Conservation (phyloP, 53 echinoderm and acorn worm species). For the Crossaster papposus region DNA sequence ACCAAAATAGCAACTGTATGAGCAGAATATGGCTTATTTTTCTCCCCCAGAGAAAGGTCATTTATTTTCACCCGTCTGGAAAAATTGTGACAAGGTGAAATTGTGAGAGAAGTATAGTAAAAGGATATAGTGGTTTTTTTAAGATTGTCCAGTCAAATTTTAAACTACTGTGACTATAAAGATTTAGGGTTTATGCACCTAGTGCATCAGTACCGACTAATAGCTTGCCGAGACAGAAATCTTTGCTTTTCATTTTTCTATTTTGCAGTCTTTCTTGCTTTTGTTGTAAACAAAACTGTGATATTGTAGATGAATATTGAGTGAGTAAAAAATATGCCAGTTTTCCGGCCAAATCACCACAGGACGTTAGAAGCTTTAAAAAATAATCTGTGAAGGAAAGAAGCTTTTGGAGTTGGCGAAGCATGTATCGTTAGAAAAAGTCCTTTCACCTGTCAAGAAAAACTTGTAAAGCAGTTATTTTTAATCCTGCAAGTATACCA, state of each 20-base stretch:
- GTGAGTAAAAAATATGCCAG: background rate
- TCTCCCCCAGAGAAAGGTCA: background rate
- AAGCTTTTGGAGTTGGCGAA: background rate
- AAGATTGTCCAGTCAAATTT: background rate
- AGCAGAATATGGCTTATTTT: background rate
- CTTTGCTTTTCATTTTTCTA: background rate
- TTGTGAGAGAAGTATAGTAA: background rate
- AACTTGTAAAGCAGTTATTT: no score
- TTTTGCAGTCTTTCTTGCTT: background rate
- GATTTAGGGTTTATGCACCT: background rate
- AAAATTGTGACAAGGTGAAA: background rate
- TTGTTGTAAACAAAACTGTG: background rate
- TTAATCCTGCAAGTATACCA: no score
- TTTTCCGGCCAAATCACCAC: background rate
- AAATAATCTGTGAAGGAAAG: background rate
- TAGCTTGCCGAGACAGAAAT: background rate
- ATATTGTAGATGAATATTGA: background rate
- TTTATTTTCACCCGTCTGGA: background rate
- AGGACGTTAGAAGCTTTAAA: background rate
- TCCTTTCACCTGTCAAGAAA: no score
- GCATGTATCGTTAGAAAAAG: no score
- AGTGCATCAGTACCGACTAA: background rate
- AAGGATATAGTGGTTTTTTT: background rate
- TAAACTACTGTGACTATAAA: background rate
- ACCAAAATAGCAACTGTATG: background rate